Evolutionary conservation across 1,140 invertebrate genomes (phyloP).

Genomic region (Anoplophora glabripennis): DNA sequence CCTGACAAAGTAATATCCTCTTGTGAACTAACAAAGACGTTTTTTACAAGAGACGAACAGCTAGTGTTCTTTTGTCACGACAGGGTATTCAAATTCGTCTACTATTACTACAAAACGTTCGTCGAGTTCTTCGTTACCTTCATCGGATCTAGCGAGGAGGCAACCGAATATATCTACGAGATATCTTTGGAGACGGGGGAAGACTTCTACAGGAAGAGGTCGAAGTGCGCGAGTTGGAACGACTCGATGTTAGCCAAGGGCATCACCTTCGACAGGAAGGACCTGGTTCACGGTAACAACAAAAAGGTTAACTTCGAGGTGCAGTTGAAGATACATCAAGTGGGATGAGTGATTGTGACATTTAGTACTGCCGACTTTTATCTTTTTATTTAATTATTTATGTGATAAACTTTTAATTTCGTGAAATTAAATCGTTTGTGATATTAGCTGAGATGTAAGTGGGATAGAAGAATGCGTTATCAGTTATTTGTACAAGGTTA

Average conservation of each 20-base stretch:
- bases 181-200: conserved; percentile 1
- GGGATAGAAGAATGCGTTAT: too few relatives aligned
- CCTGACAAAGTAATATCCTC: neutral
- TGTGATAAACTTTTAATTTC: too few relatives aligned
- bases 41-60: neutral
- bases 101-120: conserved; percentile 18
- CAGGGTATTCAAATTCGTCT: conserved; percentile 17
- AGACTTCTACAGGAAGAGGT: neutral
- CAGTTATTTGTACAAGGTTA: too few relatives aligned
- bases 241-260: conserved; percentile 6
- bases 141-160: conserved; percentile 11
- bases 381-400: too few relatives aligned
- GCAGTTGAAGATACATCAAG: too few relatives aligned
- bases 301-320: conserved; percentile 2
- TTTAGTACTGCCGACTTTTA: too few relatives aligned
- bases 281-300: neutral
- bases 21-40: neutral
- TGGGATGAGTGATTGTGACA: too few relatives aligned
- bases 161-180: conserved; percentile 13
- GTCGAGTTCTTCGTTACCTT: conserved; percentile 17
- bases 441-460: too few relatives aligned
- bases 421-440: too few relatives aligned
- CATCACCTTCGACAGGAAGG: conserved; percentile 6
- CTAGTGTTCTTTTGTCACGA: conserved; percentile 11
- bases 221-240: conserved; percentile 13